Evolutionary conservation across 2,888 invertebrate genomes (phyloP).

Genomic region (Apamea sordens): DNA sequence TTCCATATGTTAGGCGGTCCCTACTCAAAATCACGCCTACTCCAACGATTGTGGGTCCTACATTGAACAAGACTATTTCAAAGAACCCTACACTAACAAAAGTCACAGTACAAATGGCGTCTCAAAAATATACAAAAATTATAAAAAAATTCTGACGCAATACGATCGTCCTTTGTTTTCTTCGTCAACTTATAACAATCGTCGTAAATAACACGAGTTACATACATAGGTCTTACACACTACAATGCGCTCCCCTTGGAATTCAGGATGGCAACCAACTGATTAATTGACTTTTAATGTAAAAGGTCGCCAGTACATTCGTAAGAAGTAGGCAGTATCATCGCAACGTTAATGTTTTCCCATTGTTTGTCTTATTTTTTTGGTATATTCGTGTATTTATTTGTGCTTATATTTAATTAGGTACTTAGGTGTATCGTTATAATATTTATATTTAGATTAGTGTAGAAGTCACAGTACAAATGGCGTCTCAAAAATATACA

Average conservation of each 20-base stretch:
- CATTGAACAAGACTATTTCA: not conserved
- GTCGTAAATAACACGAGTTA: constrained; percentile 31
- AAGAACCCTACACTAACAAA: not conserved
- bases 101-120: not conserved
- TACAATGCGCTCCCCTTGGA: not conserved
- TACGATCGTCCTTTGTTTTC: constrained; percentile 25
- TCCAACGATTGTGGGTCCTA: not conserved
- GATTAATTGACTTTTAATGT: not conserved
- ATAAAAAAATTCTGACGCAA: constrained; percentile 16
- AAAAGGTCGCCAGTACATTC: not conserved
- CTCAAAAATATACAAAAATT: not conserved
- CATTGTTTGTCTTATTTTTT: not conserved
- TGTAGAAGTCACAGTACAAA: not conserved
- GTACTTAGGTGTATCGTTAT: too few relatives aligned
- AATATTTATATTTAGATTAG: too few relatives aligned
- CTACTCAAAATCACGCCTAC: not conserved
- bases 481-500: not conserved
- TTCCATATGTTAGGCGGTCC: not conserved
- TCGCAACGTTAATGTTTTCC: not conserved
- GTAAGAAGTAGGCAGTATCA: not conserved
- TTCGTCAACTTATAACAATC: constrained; percentile 16
- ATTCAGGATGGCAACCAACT: not conserved
- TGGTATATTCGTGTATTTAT: too few relatives aligned
- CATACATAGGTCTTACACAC: too few relatives aligned
- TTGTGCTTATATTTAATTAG: too few relatives aligned